Evolutionary conservation across 2,888 invertebrate species (phyloP).

Genomic region (Hypolimnas misippus): DNA sequence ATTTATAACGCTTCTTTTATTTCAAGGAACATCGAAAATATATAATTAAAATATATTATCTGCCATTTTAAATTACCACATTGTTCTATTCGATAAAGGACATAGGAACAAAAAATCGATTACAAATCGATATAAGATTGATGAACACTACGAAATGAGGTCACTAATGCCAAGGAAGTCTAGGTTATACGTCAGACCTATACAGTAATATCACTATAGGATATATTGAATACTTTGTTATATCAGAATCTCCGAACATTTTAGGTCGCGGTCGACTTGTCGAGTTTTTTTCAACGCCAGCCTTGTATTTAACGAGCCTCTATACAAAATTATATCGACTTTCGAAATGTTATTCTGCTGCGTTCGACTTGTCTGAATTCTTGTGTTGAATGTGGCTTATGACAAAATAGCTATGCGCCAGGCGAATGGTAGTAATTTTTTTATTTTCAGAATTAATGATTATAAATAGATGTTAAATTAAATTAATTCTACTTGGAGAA

Average conservation of each 20-base stretch:
- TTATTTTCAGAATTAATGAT: no score
- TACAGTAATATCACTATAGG: background rate
- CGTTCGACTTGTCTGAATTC: conserved; percentile 20
- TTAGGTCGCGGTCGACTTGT: conserved; percentile 66
- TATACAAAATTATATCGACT: conserved; percentile 48
- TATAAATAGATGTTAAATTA: no score
- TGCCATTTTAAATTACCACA: no score
- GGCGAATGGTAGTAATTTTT: no score
- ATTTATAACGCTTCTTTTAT: no score
- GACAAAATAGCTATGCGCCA: background rate
- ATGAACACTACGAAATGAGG: conserved; percentile 1
- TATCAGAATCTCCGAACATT: conserved; percentile 40
- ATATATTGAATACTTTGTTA: conserved; percentile 1
- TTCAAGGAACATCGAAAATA: no score
- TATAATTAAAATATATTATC: no score
- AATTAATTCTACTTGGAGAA: no score
- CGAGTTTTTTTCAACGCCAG: conserved; percentile 56
- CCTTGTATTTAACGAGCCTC: conserved; percentile 62
- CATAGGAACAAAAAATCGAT: background rate
- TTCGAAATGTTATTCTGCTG: conserved; percentile 46
- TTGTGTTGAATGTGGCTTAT: conserved; percentile 13
- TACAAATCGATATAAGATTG: background rate
- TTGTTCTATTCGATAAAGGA: no score
- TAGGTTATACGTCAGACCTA: no score
- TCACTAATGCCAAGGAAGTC: background rate